Conservation (phyloP, 2,888 invertebrate species). For the Sphaerophoria rueppellii region DNA sequence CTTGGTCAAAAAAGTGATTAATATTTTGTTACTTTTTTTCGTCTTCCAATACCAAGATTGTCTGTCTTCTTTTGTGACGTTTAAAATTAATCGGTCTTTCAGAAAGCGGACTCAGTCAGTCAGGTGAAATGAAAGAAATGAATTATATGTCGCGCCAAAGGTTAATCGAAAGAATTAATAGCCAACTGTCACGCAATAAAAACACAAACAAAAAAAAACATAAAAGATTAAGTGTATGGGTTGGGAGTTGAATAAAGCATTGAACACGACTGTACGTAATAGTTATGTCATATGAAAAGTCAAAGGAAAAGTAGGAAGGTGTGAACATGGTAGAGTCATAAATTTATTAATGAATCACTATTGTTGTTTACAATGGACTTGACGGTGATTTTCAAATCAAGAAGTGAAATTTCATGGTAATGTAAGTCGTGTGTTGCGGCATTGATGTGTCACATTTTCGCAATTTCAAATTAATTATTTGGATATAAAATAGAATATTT, state of each 20-base stretch:
- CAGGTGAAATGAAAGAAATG: slow-evolving; percentile 9
- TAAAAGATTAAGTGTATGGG: slow-evolving; percentile 14
- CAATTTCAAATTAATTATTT: no score
- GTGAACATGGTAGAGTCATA: slow-evolving; percentile 4
- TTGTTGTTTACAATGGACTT: slow-evolving; percentile 5
- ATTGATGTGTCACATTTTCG: no score
- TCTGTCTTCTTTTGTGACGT: slow-evolving; percentile 28
- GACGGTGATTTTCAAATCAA: neutral
- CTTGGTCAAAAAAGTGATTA: slow-evolving; percentile 57
- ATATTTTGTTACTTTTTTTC: slow-evolving; percentile 28
- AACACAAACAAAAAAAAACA: slow-evolving; percentile 33
- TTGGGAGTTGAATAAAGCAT: slow-evolving; percentile 21
- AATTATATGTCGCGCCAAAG: slow-evolving; percentile 33
- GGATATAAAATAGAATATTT: no score
- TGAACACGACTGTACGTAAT: neutral
- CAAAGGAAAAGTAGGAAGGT: slow-evolving; percentile 36
- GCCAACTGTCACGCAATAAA: slow-evolving; percentile 59
- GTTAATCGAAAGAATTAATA: slow-evolving; percentile 63
- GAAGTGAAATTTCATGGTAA: neutral
- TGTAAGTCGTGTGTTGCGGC: no score
- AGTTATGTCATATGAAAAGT: slow-evolving; percentile 44
- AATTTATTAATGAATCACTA: slow-evolving; percentile 38
- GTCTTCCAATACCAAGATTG: neutral
- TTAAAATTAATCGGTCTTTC: slow-evolving; percentile 44
- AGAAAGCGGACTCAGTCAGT: neutral